Evolutionary conservation across 2,888 invertebrate genomes (phyloP), one percentile per base, ranked within the genome.

Genomic region (Drosophila mulleri): DNA sequence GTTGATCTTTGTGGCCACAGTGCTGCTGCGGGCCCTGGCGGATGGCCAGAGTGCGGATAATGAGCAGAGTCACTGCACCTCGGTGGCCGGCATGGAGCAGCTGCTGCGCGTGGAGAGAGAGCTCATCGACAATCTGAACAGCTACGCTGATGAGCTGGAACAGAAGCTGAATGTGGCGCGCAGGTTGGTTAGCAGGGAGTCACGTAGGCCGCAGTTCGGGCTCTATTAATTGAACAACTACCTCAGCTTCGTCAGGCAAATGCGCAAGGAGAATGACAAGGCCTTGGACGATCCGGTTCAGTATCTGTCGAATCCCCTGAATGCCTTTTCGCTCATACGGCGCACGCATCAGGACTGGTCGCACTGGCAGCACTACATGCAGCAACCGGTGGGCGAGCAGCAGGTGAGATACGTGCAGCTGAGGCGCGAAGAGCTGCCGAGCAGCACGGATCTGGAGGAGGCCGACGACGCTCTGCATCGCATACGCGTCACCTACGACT

Each of bases 401-500:
- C 86, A 83, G 11, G 48, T 85, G 2, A 69, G 82, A 6, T 67
- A 54, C 2, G 12, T 90, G 3, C 71, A 78, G 1, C 57, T 61
- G 14, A 58, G 72, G 0, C 76, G 80, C 11, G 11, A 57, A 0
- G 53, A 80, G 5, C 62, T 90, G 92, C 98, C 98, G 0, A 96
- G 96, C 0, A 94, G 96, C 67, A 98, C 98, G 91, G 99, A 99
- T 93, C 93, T 99, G 69, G 96, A 96, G 74, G 99, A 99, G 0
- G 98, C 98, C 12, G 98, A 98, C 3, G 96, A 96, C 45, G 99
- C 98, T 5, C 94, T 99, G 52, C 96, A 97, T 72, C 94, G 99
- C 48, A 94, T 99, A 6, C 98, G 99, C 92, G 96, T 96, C 80
- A 98, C 98, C 0, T 99, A 99, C 92, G 95, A 96, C 76, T 94